Evolutionary conservation across 2,113 vertebrate species (phyloP).

Genomic region (Dipodomys merriami): DNA sequence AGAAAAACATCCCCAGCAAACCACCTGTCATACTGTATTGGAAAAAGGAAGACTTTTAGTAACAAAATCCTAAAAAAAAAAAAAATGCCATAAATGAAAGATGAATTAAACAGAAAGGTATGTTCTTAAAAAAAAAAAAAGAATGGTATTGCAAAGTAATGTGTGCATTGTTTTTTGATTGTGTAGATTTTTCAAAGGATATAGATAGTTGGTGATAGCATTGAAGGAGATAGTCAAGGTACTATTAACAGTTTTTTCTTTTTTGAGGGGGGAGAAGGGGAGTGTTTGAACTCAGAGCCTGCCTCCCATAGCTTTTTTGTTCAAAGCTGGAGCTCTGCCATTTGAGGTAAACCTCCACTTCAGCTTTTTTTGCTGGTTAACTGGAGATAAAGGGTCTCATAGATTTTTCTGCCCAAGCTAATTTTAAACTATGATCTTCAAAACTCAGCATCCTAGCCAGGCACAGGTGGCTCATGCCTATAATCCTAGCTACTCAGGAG

Average conservation of each 20-base stretch:
- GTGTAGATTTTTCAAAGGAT: neutral
- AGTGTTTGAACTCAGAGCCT: no score
- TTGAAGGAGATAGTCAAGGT: neutral
- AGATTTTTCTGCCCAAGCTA: no score
- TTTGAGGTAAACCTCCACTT: no score
- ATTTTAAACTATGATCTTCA: no score
- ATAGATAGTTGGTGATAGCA: neutral
- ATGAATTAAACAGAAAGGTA: constrained; percentile 26
- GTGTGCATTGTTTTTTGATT: neutral
- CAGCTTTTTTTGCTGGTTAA: no score
- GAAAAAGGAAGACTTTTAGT: neutral
- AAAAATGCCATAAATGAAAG: neutral
- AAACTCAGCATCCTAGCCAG: no score
- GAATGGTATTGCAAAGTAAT: neutral
- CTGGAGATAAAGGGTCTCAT: no score
- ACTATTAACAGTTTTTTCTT: neutral
- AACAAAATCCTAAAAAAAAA: constrained; percentile 23
- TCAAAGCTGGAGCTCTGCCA: no score
- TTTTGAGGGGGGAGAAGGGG: no score
- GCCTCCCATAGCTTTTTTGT: no score
- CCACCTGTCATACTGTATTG: constrained; percentile 10
- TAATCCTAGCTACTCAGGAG: no score
- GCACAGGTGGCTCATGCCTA: no score
- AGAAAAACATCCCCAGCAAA: constrained; percentile 46
- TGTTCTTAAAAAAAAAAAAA: neutral